Conservation (phyloP, 2,113 vertebrate genomes). For the Cranoglanis bouderius region DNA sequence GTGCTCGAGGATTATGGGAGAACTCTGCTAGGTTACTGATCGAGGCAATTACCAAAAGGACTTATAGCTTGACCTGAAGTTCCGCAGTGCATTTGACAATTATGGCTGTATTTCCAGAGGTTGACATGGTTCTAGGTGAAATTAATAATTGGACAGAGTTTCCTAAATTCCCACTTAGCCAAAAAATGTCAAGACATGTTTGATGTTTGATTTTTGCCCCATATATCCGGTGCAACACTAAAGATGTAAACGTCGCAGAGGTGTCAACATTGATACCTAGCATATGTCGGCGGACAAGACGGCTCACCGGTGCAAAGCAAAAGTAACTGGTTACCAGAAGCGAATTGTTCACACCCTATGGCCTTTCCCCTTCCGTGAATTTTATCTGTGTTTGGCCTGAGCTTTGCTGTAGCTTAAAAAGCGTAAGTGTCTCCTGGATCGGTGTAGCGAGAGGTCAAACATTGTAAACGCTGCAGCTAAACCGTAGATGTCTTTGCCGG, state of each 20-base stretch:
- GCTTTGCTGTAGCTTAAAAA: neutral
- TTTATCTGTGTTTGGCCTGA: neutral
- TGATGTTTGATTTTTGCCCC: neutral
- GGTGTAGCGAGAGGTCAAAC: neutral
- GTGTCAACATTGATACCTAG: neutral
- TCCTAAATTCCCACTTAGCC: neutral
- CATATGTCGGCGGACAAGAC: too few species aligned
- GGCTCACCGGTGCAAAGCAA: neutral
- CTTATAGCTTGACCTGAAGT: slow-evolving; percentile 62
- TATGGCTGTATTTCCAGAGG: too few species aligned
- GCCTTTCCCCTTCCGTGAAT: neutral
- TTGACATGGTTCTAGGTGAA: neutral
- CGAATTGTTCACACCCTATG: neutral
- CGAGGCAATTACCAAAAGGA: slow-evolving; percentile 28
- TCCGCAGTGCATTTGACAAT: neutral
- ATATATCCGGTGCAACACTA: neutral
- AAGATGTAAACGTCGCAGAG: neutral
- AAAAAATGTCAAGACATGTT: neutral
- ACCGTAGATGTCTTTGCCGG: neutral
- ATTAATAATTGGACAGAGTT: neutral
- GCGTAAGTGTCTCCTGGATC: neutral
- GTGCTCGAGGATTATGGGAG: slow-evolving; percentile 39
- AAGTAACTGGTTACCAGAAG: neutral
- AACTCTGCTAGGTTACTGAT: slow-evolving; percentile 45
- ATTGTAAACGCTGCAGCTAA: neutral